Evolutionary conservation across 2,888 invertebrate species (phyloP), one percentile per base, ranked within the genome.

Genomic region (Anthophora plumipes): DNA sequence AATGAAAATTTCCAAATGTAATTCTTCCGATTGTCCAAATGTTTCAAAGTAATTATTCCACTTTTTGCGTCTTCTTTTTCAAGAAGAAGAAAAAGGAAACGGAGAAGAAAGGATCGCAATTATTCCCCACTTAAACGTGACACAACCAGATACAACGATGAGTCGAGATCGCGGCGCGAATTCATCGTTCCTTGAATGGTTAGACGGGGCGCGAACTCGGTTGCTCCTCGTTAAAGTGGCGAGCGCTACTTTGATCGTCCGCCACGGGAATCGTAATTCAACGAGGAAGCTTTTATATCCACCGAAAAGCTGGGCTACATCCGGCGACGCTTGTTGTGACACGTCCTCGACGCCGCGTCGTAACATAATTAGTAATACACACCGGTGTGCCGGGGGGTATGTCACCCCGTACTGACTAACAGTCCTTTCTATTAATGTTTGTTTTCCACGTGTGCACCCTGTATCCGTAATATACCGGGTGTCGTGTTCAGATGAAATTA

Each of bases 401-500:
- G 71, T 77, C 73, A 61, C 60, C 63, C 63, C 55, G 79, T 73
- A 70, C 74, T 76, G 85, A 82, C 84, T 84, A 80, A 85, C 84
- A 75, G 82, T 60, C 84, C 80, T 82, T 31, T 86, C 83, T 83
- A 86, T 86, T 85, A 87, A 87, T 83, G 83, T 83, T 82, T 80
- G 81, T 85, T 85, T 85, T 83, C 83, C 85, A 77, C 86, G 86
- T 80, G 80, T 67, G 50, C 60, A 64, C 52, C 70, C 66, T 68
- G 66, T 59, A 52, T 66, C 9, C 68, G 31, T 63, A 68, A 77
- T 85, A 83, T 84, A 79, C 31, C 1, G 31, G 31, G 31, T 31
- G 31, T 31, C 31, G 31, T n/a, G n/a, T n/a, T n/a, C n/a, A n/a
- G n/a, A n/a, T n/a, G n/a, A n/a, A n/a, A n/a, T n/a, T n/a, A n/a